Evolutionary conservation across 2,113 vertebrate species (phyloP).

Genomic region (Clarias macrocephalus): DNA sequence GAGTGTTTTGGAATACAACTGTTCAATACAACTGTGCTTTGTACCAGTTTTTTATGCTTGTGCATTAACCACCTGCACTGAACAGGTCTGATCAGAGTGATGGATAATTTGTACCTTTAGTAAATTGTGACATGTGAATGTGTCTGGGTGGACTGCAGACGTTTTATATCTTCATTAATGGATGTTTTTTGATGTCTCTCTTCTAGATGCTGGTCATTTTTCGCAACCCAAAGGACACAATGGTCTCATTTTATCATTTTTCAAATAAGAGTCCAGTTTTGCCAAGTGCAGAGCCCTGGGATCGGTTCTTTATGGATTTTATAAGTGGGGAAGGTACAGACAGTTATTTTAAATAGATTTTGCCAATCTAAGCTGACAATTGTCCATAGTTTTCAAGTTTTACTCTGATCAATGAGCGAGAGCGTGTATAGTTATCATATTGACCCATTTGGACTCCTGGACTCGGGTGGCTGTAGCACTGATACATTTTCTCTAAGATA

Average conservation of each 20-base stretch:
- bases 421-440: not conserved
- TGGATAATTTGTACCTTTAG: not conserved
- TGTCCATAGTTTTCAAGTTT: not conserved
- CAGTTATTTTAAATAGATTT: not conserved
- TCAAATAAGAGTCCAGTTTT: constrained; percentile 65
- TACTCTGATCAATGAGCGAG: not conserved
- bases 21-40: not conserved
- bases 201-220: constrained; percentile 73
- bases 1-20: not conserved
- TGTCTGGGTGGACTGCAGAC: not conserved
- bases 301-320: constrained; percentile 73
- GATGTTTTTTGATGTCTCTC: not conserved
- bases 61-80: not conserved
- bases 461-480: not conserved
- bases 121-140: not conserved
- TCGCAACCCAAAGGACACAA: constrained; percentile 76
- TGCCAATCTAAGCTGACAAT: not conserved
- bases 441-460: not conserved
- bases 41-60: not conserved
- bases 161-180: not conserved
- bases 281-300: constrained; percentile 71
- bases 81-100: not conserved
- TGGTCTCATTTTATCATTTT: constrained; percentile 76
- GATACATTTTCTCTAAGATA: not conserved
- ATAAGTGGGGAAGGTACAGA: constrained; percentile 71